These are phyloP conservation scores for Prionace glauca DNA, from an alignment of 2,797 vertebrate genomes.

Conservation along the genomic window DNA sequence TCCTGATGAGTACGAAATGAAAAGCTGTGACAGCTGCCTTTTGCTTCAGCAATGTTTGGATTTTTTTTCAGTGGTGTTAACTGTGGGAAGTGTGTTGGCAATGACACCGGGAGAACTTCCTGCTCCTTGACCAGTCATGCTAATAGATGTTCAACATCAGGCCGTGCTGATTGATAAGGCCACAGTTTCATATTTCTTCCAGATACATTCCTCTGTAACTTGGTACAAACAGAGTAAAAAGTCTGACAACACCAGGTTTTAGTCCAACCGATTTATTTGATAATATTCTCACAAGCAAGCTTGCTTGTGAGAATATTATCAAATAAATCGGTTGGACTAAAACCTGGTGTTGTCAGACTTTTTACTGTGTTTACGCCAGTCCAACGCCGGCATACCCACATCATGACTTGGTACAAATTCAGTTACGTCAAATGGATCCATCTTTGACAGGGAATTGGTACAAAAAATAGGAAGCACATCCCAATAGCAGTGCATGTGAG, in stretches of 20 bases:
- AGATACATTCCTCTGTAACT: background rate
- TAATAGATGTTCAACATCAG: background rate
- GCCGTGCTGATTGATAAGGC: background rate
- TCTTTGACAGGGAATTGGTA: background rate
- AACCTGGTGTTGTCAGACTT: too few species aligned
- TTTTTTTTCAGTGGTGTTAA: background rate
- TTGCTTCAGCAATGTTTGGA: background rate
- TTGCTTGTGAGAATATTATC: too few species aligned
- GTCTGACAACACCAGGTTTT: too few species aligned
- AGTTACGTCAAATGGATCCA: background rate
- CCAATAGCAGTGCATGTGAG: background rate
- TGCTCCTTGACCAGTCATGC: background rate
- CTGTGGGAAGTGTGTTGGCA: background rate
- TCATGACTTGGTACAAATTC: background rate
- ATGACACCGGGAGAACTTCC: background rate
- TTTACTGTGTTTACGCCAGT: too few species aligned
- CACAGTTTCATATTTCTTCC: background rate
- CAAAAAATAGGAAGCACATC: background rate
- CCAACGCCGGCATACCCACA: too few species aligned
- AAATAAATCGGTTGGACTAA: too few species aligned
- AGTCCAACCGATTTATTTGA: too few species aligned
- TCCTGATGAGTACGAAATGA: too few species aligned
- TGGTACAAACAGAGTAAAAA: too few species aligned
- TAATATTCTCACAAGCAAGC: too few species aligned
- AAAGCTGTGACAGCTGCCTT: too few species aligned